These are phyloP conservation scores for Melanocharis versteri DNA, from an alignment of 2,113 vertebrate species.

Conservation along the genomic window DNA sequence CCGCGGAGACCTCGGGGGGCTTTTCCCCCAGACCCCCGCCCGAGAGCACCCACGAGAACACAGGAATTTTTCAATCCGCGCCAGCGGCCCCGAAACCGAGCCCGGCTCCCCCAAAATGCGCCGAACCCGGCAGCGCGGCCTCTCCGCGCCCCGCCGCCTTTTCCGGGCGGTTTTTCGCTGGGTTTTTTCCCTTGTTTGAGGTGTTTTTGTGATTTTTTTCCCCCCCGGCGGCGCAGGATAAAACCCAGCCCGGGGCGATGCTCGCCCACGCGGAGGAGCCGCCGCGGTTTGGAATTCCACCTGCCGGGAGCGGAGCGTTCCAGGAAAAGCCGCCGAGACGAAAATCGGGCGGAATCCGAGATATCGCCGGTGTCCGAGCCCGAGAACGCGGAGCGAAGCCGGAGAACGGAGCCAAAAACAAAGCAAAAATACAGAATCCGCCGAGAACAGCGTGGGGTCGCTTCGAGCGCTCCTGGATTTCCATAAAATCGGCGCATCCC, in stretches of 20 bases:
- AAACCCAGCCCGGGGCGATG: too few relatives aligned
- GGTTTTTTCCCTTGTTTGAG: too few relatives aligned
- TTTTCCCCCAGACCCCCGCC: not conserved
- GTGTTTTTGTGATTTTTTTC: too few relatives aligned
- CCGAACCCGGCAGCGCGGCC: not conserved
- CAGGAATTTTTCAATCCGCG: too few relatives aligned
- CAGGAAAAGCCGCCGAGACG: too few relatives aligned
- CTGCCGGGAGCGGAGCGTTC: not conserved
- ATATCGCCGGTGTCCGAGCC: not conserved
- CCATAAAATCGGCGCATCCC: not conserved
- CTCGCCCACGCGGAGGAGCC: too few relatives aligned
- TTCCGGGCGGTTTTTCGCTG: not conserved
- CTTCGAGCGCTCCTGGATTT: constrained; percentile 42
- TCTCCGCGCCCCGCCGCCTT: not conserved
- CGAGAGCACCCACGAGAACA: not conserved
- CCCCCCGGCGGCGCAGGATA: too few relatives aligned
- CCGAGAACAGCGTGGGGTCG: constrained; percentile 9
- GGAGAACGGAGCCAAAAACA: not conserved
- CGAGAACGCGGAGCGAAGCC: accelerated
- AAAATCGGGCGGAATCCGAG: not conserved
- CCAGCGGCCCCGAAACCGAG: not conserved
- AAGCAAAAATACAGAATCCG: not conserved
- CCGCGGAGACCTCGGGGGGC: accelerated
- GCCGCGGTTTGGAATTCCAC: not conserved
- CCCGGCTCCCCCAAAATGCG: accelerated